These are phyloP conservation scores for Haliclona indistincta DNA, from an alignment of 37 sponge, comb jelly and placozoan genomes.

Conservation along the genomic window DNA sequence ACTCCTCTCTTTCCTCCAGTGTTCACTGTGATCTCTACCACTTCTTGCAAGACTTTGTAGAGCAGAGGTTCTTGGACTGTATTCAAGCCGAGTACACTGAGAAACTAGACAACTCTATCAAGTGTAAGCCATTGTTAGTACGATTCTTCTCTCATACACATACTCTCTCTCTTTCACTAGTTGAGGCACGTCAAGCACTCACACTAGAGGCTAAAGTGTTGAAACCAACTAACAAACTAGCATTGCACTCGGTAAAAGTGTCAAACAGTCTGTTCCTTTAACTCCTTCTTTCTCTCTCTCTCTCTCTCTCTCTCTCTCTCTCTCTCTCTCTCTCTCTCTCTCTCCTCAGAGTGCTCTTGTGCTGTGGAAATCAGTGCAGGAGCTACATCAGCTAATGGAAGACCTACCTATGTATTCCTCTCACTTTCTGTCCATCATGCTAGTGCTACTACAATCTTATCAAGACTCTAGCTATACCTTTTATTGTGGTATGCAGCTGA, in stretches of 20 bases:
- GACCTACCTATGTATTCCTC: conserved; percentile 82
- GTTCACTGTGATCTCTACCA: conserved; percentile 43
- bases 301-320: too few species aligned
- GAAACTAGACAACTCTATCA: conserved; percentile 54
- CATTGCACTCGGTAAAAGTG: too few species aligned
- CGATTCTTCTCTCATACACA: not conserved
- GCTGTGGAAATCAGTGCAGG: conserved; percentile 70
- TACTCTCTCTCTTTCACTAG: not conserved
- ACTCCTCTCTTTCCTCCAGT: conserved; percentile 9
- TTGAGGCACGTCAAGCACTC: not conserved
- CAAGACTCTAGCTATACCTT: conserved; percentile 33
- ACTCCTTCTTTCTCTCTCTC: too few species aligned
- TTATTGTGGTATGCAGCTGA: conserved; percentile 59
- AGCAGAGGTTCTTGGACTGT: conserved; percentile 74
- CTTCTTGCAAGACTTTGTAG: conserved; percentile 87
- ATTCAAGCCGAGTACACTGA: conserved; percentile 58
- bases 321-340: not conserved
- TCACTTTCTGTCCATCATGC: conserved; percentile 70
- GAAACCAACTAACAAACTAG: too few species aligned
- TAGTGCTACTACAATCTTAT: conserved; percentile 58
- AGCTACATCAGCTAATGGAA: conserved; percentile 70
- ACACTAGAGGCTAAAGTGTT: not conserved
- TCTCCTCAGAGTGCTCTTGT: conserved; percentile 72
- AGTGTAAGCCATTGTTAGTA: conserved; percentile 33
- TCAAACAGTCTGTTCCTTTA: too few species aligned